Evolutionary conservation across 2,113 vertebrate genomes (phyloP), one percentile per base, ranked within the genome.

Genomic region (Indri indri): DNA sequence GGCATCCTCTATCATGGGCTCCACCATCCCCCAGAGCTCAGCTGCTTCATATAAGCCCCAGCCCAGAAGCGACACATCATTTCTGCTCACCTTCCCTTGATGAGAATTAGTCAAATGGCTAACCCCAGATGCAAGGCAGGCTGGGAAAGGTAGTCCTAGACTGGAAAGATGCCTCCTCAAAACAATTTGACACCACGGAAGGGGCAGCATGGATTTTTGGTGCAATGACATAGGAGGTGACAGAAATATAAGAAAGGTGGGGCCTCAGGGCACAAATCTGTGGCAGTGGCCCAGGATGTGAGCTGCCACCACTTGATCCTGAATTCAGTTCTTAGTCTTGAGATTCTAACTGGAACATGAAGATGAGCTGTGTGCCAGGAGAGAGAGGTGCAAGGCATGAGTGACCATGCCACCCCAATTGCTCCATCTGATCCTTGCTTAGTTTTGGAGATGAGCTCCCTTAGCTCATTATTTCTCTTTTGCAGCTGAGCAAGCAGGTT

Each of bases 71-170:
- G 17, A 34, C 34, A 50, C 8, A 9, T 73, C 47, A 34, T 63
- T 80, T 89, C 96, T 30, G 6, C 32, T 70, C 59, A 30, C 77
- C 52, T 91, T 88, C n/a, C 63, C 65, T 63, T 30, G 20, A 5
- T 40, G n/a, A 96, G 45, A 76, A 77, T 42, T 57, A 11, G 52
- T 47, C 83, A 65, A 30, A 10, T 54, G 25, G 63, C 63, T 66
- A 65, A 68, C 11, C 30, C 63, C 71, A 73, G 76, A 50, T 42
- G 50, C 88, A 86, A 96, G 63, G 73, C 42, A 65, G 59, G 5
- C 73, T 95, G 66, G 91, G 83, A 96, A 84, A 94, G 32, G 40
- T 18, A 76, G 91, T 85, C 27, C 27, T n/a, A 3, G 27, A 32
- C 42, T 50, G 14, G 42, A 88, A 71, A 65, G 71, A 61, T 20